Percentiles rank a stretch among this genome's conserved stretches.
These are phyloP conservation scores for Equus quagga DNA, from an alignment of 2,113 vertebrate species.

Conservation along the genomic window DNA sequence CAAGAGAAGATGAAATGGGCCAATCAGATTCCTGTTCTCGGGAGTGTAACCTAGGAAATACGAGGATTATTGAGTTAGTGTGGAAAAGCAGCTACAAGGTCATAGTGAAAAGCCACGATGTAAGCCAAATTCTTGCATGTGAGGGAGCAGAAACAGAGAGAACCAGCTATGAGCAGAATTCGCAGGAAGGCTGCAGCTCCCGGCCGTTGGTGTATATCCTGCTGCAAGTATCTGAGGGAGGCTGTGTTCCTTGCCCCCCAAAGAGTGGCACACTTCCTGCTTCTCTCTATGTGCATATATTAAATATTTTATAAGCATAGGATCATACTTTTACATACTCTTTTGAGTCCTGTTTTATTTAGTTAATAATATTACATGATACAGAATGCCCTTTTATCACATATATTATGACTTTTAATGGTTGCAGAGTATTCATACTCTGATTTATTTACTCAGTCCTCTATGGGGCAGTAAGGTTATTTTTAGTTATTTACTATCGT, in stretches of 20 bases:
- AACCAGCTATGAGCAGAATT: not conserved
- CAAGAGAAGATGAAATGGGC: not conserved
- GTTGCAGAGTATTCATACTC: not conserved
- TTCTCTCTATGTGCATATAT: not conserved
- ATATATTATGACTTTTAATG: not conserved
- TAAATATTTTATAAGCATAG: not conserved
- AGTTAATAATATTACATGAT: not conserved
- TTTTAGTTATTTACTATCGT: not conserved
- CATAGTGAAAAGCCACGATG: not conserved
- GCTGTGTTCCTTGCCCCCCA: not conserved
- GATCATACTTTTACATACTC: not conserved
- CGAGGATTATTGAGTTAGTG: not conserved
- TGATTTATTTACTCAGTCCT: not conserved
- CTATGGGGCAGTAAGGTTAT: not conserved
- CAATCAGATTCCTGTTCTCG: not conserved
- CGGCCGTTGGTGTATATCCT: not conserved
- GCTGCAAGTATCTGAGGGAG: not conserved
- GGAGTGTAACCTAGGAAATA: slow-evolving; percentile 1
- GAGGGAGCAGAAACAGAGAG: not conserved
- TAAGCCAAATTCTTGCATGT: not conserved
- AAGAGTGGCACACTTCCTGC: not conserved
- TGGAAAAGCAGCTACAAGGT: not conserved
- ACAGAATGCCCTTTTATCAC: not conserved
- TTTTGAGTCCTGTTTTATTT: not conserved
- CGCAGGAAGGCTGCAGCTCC: not conserved